These are phyloP conservation scores for Timema cristinae DNA, from an alignment of 2,888 invertebrate genomes.

Conservation along the genomic window DNA sequence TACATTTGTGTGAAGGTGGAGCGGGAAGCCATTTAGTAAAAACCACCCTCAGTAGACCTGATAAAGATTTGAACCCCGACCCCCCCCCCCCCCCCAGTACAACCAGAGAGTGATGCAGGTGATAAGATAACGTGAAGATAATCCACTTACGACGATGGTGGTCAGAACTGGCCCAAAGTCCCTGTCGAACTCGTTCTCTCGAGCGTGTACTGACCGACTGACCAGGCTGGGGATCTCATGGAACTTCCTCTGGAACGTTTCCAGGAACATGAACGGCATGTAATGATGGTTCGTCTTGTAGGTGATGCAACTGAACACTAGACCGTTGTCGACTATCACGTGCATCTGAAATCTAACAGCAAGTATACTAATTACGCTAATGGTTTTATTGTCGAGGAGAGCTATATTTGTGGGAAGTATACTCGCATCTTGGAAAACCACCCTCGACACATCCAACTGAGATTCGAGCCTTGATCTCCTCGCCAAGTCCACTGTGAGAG, in stretches of 20 bases:
- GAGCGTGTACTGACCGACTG: slow-evolving; percentile 19
- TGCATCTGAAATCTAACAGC: slow-evolving; percentile 23
- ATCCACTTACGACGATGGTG: slow-evolving; percentile 23
- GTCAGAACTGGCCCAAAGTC: slow-evolving; percentile 28
- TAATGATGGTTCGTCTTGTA: slow-evolving; percentile 19
- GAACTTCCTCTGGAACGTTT: slow-evolving; percentile 23
- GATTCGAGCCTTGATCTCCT: too few species aligned
- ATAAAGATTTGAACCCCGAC: too few species aligned
- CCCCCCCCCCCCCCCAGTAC: too few species aligned
- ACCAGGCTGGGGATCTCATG: slow-evolving; percentile 22
- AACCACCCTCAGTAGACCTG: too few species aligned
- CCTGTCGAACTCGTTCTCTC: slow-evolving; percentile 26
- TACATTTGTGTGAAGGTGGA: too few species aligned
- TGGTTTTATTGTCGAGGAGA: neutral
- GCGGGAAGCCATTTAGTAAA: too few species aligned
- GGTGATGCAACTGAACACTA: slow-evolving; percentile 20
- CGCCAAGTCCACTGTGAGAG: too few species aligned
- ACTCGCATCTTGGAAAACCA: neutral
- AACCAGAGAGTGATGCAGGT: too few species aligned
- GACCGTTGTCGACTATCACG: slow-evolving; percentile 15
- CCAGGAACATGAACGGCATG: slow-evolving; percentile 25
- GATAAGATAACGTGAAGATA: too few species aligned
- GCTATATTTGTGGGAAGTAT: neutral
- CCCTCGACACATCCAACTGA: neutral
- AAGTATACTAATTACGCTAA: neutral